These are phyloP conservation scores for Dasypus novemcinctus DNA, from an alignment of 2,113 vertebrate genomes.

Conservation along the genomic window DNA sequence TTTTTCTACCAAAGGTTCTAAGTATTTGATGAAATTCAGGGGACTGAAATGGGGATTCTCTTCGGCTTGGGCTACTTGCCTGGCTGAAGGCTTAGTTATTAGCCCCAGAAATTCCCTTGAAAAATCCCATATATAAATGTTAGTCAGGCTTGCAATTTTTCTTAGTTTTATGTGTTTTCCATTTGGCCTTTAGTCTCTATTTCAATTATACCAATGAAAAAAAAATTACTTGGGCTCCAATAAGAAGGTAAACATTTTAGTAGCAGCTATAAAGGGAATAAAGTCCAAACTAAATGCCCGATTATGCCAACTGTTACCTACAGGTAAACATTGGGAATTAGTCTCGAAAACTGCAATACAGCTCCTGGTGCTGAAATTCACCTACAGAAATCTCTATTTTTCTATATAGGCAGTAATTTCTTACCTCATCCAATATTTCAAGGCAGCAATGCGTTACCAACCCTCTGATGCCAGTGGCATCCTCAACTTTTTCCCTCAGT, in stretches of 20 bases:
- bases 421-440: not conserved
- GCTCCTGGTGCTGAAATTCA: not conserved
- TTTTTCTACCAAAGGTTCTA: not conserved
- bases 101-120: not conserved
- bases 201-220: not conserved
- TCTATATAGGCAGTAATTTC: not conserved
- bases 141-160: not conserved
- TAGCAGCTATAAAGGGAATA: constrained; percentile 4
- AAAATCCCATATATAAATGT: not conserved
- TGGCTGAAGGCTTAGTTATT: not conserved
- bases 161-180: not conserved
- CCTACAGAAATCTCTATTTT: not conserved
- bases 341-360: not conserved
- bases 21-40: not conserved
- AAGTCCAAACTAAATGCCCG: not conserved
- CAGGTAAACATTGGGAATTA: constrained; percentile 4
- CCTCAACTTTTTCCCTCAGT: not conserved
- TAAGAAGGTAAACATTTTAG: not conserved
- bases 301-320: not conserved
- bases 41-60: not conserved
- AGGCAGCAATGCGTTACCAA: not conserved
- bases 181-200: not conserved
- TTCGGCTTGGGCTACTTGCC: not conserved
- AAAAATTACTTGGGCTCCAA: constrained; percentile 9
- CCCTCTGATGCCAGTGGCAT: not conserved